Percentiles rank a stretch among this genome's conserved stretches.
Conservation (phyloP, 2,888 invertebrate species). For the Drosophila limbata region DNA sequence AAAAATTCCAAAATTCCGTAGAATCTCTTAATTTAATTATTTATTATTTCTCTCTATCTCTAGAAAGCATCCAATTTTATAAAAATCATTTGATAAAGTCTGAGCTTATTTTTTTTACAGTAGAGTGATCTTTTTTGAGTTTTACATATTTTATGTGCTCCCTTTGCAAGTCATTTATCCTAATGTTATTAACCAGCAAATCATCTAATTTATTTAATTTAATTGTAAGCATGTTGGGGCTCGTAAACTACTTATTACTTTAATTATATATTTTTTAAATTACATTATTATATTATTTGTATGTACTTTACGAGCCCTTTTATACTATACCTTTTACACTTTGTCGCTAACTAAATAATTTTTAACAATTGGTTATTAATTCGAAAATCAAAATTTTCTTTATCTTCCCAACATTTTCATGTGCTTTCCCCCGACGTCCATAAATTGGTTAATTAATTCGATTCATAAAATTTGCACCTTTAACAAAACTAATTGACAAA, state of each 20-base stretch:
- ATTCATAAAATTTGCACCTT: slow-evolving; percentile 25
- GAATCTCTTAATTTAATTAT: slow-evolving; percentile 15
- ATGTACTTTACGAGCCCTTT: slow-evolving; percentile 13
- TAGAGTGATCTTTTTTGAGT: slow-evolving; percentile 8
- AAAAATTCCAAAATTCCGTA: slow-evolving; percentile 12
- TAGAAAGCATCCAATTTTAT: slow-evolving; percentile 27
- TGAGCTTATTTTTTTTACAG: neutral
- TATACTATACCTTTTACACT: neutral
- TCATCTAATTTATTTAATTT: slow-evolving; percentile 23
- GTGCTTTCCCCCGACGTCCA: slow-evolving; percentile 38
- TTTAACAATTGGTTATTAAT: slow-evolving; percentile 52
- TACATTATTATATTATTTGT: neutral
- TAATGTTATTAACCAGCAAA: neutral
- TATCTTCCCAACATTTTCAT: slow-evolving; percentile 36
- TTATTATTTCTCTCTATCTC: slow-evolving; percentile 2
- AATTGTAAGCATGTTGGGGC: slow-evolving; percentile 26
- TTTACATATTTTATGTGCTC: neutral
- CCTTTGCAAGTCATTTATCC: slow-evolving; percentile 2
- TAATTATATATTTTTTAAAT: neutral
- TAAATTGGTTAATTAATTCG: slow-evolving; percentile 21
- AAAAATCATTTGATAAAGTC: slow-evolving; percentile 1
- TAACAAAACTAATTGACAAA: slow-evolving; percentile 26
- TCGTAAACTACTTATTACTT: slow-evolving; percentile 2
- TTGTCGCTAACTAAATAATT: slow-evolving; percentile 21
- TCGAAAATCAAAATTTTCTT: slow-evolving; percentile 40